A percentile compares a stretch with the other conserved stretches of the same genome.
phyloP scores from a whole-genome alignment of 2,888 invertebrate genomes.

The Tanytarsus gracilentus region DNA sequence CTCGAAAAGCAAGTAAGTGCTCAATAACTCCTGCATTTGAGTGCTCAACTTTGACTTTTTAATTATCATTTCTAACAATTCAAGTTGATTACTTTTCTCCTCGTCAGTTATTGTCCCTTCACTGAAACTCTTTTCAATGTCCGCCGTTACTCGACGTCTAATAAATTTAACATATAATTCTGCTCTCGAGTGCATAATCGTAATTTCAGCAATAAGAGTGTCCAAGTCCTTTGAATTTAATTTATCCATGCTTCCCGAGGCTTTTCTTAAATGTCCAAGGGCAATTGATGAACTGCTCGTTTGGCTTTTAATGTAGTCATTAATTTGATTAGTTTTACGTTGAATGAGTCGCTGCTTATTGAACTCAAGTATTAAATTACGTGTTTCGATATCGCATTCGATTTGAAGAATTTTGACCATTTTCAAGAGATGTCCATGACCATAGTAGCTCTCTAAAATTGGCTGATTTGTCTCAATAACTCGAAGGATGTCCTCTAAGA shows the following conservation, averaged over 20 bases:
- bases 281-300: slow-evolving; percentile 38
- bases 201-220: slow-evolving; percentile 79
- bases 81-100: slow-evolving; percentile 44
- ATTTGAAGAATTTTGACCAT: slow-evolving; percentile 65
- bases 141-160: slow-evolving; percentile 58
- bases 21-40: slow-evolving; percentile 73
- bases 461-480: slow-evolving; percentile 82
- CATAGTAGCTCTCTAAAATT: slow-evolving; percentile 81
- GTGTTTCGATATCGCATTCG: slow-evolving; percentile 63
- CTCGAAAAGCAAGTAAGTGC: slow-evolving; percentile 83
- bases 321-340: slow-evolving; percentile 54
- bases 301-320: slow-evolving; percentile 48
- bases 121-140: slow-evolving; percentile 51
- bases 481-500: slow-evolving; percentile 78
- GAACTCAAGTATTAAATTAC: slow-evolving; percentile 60
- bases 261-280: slow-evolving; percentile 40
- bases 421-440: slow-evolving; percentile 62
- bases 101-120: slow-evolving; percentile 43
- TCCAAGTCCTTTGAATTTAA: slow-evolving; percentile 78
- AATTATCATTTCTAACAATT: slow-evolving; percentile 56
- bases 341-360: slow-evolving; percentile 56
- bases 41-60: slow-evolving; percentile 63
- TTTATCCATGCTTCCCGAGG: slow-evolving; percentile 46
- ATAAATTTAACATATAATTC: slow-evolving; percentile 87
- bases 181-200: slow-evolving; percentile 81